A percentile compares a stretch with the other conserved stretches of the same genome.
Evolutionary conservation across 2,797 vertebrate species (phyloP).

Genomic region (Chelmon rostratus): DNA sequence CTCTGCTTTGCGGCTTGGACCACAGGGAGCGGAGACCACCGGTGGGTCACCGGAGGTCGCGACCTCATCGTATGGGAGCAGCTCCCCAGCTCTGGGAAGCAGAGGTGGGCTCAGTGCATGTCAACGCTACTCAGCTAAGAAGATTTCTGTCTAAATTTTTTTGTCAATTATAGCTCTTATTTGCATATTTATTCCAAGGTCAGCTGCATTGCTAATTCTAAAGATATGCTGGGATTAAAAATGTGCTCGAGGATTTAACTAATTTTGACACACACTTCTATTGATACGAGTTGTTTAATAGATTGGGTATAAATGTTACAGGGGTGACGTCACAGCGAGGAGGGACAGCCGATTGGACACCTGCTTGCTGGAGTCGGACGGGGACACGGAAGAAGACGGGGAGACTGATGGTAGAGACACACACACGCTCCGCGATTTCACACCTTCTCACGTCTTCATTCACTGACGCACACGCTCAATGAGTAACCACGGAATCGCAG

Average conservation of each 20-base stretch:
- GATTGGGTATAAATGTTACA: conserved; percentile 71
- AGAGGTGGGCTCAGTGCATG: conserved; percentile 75
- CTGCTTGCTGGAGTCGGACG: conserved; percentile 81
- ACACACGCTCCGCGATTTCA: conserved; percentile 35
- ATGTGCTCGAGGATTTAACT: conserved; percentile 19
- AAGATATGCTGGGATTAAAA: conserved; percentile 35
- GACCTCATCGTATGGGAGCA: conserved; percentile 87
- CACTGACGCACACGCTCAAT: conserved; percentile 28
- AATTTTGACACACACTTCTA: conserved; percentile 29
- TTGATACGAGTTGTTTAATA: conserved; percentile 47
- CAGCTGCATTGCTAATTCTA: conserved; percentile 35
- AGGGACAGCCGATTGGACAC: conserved; percentile 81
- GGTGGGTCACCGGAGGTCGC: conserved; percentile 87
- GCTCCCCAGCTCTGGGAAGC: conserved; percentile 81
- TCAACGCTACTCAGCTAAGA: conserved; percentile 23
- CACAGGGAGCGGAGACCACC: conserved; percentile 86
- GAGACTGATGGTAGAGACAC: conserved; percentile 72
- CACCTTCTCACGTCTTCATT: conserved; percentile 34
- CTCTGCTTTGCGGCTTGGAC: conserved; percentile 86
- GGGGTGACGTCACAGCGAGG: conserved; percentile 83
- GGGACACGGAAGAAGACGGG: conserved; percentile 80
- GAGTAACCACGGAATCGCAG: conserved; percentile 28
- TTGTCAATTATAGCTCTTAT: conserved; percentile 33
- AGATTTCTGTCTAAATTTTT: conserved; percentile 14
- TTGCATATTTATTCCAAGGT: conserved; percentile 64